A percentile compares a stretch with the other conserved stretches of the same genome.
phyloP scores from a whole-genome alignment of 2,888 invertebrate genomes.

The Polyommatus iphigenia region DNA sequence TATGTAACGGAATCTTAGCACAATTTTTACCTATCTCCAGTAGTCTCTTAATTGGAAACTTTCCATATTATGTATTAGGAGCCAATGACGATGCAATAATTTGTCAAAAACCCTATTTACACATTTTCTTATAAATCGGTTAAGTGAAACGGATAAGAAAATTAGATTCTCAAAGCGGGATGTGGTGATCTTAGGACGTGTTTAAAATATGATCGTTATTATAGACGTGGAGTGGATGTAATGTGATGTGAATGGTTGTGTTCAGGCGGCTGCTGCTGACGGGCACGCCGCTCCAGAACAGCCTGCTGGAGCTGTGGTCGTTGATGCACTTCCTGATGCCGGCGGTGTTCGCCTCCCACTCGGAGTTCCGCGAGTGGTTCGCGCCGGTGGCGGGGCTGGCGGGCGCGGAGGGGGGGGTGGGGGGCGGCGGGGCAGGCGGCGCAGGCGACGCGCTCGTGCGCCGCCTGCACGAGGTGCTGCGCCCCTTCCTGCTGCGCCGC shows the following conservation, averaged over 20 bases:
- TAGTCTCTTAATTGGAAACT: too few species aligned
- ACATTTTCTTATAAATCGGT: too few species aligned
- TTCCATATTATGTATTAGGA: too few species aligned
- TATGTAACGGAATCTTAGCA: too few species aligned
- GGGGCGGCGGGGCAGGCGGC: conserved; percentile 45
- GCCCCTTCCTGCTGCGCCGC: conserved; percentile 95
- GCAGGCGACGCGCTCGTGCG: conserved; percentile 55
- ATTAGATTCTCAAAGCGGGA: too few species aligned
- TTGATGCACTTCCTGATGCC: conserved; percentile 99
- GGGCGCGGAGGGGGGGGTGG: conserved; percentile 56
- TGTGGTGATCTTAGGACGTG: too few species aligned
- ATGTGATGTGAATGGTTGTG: neutral
- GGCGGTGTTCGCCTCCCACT: conserved; percentile 96
- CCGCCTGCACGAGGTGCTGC: conserved; percentile 77
- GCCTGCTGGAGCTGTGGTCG: conserved; percentile 98
- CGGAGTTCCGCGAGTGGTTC: conserved; percentile 99
- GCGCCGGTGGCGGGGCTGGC: conserved; percentile 88
- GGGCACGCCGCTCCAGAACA: conserved; percentile 97
- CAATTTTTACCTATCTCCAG: too few species aligned
- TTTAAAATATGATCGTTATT: too few species aligned
- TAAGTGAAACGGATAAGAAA: too few species aligned
- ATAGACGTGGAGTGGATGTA: too few species aligned
- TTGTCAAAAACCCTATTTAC: too few species aligned
- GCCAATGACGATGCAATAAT: too few species aligned
- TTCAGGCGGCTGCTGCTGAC: conserved; percentile 91